Conservation (phyloP, 2,797 vertebrate species). For the Poeciliopsis turneri region DNA sequence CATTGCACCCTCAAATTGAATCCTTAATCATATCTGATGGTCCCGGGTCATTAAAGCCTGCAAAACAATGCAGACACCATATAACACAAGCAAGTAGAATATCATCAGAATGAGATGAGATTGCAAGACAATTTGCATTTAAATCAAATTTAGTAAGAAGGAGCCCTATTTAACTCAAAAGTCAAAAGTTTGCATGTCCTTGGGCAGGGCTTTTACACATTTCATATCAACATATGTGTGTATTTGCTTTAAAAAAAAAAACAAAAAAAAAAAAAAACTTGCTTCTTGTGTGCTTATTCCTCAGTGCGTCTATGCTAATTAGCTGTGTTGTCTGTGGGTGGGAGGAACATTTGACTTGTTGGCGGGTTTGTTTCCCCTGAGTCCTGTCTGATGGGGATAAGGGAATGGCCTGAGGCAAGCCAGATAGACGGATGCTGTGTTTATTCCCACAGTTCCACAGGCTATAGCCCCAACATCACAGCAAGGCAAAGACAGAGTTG, state of each 20-base stretch:
- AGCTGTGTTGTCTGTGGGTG: slow-evolving; percentile 54
- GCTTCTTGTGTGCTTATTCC: slow-evolving; percentile 1
- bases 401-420: slow-evolving; percentile 57
- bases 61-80: slow-evolving; percentile 6
- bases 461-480: slow-evolving; percentile 51
- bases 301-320: slow-evolving; percentile 34
- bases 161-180: slow-evolving; percentile 25
- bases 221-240: slow-evolving; percentile 16
- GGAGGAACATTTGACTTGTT: slow-evolving; percentile 61
- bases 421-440: slow-evolving; percentile 54
- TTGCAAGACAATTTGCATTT: slow-evolving; percentile 27
- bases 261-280: not conserved
- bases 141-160: slow-evolving; percentile 27
- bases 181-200: slow-evolving; percentile 35
- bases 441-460: slow-evolving; percentile 45
- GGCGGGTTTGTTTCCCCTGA: slow-evolving; percentile 52
- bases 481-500: slow-evolving; percentile 19
- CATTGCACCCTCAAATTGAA: slow-evolving; percentile 55
- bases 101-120: slow-evolving; percentile 1
- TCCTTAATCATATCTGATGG: slow-evolving; percentile 42
- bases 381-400: slow-evolving; percentile 70
- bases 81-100: slow-evolving; percentile 41
- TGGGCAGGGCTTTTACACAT: slow-evolving; percentile 39
- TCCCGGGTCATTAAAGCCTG: slow-evolving; percentile 42
- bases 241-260: slow-evolving; percentile 11